Percentiles rank a stretch among this genome's conserved stretches.
Conservation (phyloP, 2,113 vertebrate genomes). For the Lonchura striata region DNA sequence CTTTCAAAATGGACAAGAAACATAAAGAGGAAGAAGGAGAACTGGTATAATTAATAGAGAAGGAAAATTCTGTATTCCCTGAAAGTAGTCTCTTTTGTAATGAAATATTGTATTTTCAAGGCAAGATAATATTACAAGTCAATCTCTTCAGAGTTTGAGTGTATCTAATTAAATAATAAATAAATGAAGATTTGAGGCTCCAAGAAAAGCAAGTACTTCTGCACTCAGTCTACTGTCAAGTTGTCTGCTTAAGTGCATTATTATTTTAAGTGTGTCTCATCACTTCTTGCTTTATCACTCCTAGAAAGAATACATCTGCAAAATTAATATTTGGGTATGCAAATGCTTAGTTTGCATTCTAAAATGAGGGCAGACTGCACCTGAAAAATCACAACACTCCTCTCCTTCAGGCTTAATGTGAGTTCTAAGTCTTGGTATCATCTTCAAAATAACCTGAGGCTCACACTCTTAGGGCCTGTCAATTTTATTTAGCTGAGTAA, state of each 20-base stretch:
- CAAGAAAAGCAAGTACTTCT: not conserved
- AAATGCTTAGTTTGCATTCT: not conserved
- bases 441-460: not conserved
- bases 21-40: not conserved
- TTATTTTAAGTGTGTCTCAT: not conserved
- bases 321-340: not conserved
- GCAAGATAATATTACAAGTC: not conserved
- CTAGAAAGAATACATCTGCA: not conserved
- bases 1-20: not conserved
- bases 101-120: not conserved
- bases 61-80: not conserved
- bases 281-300: not conserved
- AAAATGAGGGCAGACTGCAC: not conserved
- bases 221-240: not conserved
- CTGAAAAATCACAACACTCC: not conserved
- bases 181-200: not conserved
- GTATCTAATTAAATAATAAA: not conserved
- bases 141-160: not conserved
- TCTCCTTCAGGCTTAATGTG: not conserved
- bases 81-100: not conserved
- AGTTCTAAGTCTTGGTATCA: not conserved
- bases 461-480: not conserved
- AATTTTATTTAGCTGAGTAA: not conserved
- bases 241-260: not conserved
- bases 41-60: not conserved